Evolutionary conservation across 2,113 vertebrate species (phyloP).

Genomic region (Pygoscelis adeliae): DNA sequence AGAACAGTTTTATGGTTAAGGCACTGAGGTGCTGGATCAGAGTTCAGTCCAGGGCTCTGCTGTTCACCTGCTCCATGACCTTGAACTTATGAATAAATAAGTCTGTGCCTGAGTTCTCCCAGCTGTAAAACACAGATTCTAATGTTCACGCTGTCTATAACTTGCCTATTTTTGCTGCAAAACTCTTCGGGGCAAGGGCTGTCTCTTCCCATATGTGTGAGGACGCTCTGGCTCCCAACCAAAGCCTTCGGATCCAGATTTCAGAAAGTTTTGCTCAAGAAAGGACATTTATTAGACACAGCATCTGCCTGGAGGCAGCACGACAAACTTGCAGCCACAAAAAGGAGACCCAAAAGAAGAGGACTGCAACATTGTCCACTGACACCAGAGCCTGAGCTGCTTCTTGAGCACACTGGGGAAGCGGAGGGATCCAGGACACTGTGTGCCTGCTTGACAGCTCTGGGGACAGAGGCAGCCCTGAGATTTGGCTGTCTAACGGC

Average conservation of each 20-base stretch:
- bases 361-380: background rate
- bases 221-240: background rate
- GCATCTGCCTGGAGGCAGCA: background rate
- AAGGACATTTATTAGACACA: background rate
- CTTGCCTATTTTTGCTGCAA: background rate
- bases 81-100: background rate
- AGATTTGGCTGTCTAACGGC: background rate
- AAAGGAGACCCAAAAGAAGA: background rate
- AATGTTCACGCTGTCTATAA: background rate
- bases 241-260: background rate
- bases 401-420: fast-evolving
- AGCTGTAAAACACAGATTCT: background rate
- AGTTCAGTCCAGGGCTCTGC: background rate
- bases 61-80: background rate
- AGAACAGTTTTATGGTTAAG: background rate
- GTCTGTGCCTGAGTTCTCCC: background rate
- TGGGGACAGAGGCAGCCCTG: background rate
- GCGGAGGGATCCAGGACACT: background rate
- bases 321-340: fast-evolving
- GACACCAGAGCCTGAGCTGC: background rate
- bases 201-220: background rate
- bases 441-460: background rate
- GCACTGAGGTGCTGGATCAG: background rate
- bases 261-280: background rate
- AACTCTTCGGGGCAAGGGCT: background rate